Evolutionary conservation across 1,140 invertebrate species (phyloP).

Genomic region (Drosophila subpulchrella): DNA sequence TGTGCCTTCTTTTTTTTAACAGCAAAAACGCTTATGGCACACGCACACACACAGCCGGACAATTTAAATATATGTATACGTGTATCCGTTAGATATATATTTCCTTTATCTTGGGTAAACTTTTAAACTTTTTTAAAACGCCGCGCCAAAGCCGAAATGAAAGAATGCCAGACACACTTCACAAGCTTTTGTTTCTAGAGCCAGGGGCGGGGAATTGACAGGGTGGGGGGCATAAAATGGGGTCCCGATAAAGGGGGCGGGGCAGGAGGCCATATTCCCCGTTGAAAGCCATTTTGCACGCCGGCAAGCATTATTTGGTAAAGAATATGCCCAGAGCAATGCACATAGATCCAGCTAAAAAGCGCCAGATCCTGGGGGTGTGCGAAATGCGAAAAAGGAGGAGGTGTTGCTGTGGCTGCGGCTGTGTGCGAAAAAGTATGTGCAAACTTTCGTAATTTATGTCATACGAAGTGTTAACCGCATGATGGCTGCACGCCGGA

Average conservation of each 20-base stretch:
- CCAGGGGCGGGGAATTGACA: neutral
- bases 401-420: slow-evolving; percentile 29
- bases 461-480: slow-evolving; percentile 83
- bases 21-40: slow-evolving; percentile 64
- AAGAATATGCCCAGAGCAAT: slow-evolving; percentile 71
- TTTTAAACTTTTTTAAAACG: slow-evolving; percentile 79
- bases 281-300: slow-evolving; percentile 76
- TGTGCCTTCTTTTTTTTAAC: slow-evolving; percentile 21
- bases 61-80: slow-evolving; percentile 45
- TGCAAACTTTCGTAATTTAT: slow-evolving; percentile 82
- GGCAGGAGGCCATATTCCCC: slow-evolving; percentile 23
- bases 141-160: slow-evolving; percentile 62
- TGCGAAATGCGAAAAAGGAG: neutral
- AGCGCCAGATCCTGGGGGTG: neutral
- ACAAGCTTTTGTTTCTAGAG: slow-evolving; percentile 61
- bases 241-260: neutral
- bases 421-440: slow-evolving; percentile 78
- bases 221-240: neutral
- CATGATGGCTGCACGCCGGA: slow-evolving; percentile 82
- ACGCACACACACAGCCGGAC: slow-evolving; percentile 34
- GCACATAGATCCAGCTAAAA: slow-evolving; percentile 49
- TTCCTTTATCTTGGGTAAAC: slow-evolving; percentile 77
- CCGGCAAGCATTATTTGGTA: slow-evolving; percentile 65
- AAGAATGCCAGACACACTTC: slow-evolving; percentile 75
- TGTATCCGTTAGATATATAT: slow-evolving; percentile 46